Base-by-base conservation (phyloP, 2,797 vertebrate genomes). In the Clarias laeviceps region DNA sequence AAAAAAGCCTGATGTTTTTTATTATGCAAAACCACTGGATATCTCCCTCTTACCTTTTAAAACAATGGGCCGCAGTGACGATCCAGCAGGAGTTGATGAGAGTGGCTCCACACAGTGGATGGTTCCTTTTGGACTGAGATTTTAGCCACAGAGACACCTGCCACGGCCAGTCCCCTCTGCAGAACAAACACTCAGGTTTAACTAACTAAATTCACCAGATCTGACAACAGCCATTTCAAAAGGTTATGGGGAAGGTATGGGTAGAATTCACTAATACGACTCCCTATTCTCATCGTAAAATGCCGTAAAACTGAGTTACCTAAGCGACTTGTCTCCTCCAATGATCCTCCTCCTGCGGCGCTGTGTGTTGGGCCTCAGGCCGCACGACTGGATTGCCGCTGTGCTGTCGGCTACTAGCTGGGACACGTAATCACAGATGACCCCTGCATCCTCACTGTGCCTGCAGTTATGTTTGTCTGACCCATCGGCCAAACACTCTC, bases 21-120 rank as follows among this genome's bases (percentile, higher is more conserved):
- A 14, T 50, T 34, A n/a, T 34, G 15, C 4, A 78, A 5, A 83
- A 80, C 89, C 92, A 90, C 64, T 68, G 88, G 92, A 85, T 90
- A 64, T 84, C 29, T 59, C 74, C 80, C 61, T 82, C 54, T 90
- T 84, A 97, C 97, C 96, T 96, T 92, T 97, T 97, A 91, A 97
- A 97, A 93, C 97, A 97, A 91, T 97, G 97, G 29, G 96, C 97
- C n/a, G 97, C 97, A 15, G 96, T 97, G 64, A 97, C 78, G 1
- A 95, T 93, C 97, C 97, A 97, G 89, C 97, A 97, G 91, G 94
- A 94, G 92, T 93, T 95, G 89, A 97, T 95, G 56, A 97, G 92
- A 0, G 97, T 97, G 0, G 96, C 96, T 40, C 97, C 96, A 0
- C 96, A 97, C 87, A 97, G 91, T 81, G 97, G 94, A 74, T 96